Conservation (phyloP, 2,113 vertebrate species). For the Laticauda colubrina region DNA sequence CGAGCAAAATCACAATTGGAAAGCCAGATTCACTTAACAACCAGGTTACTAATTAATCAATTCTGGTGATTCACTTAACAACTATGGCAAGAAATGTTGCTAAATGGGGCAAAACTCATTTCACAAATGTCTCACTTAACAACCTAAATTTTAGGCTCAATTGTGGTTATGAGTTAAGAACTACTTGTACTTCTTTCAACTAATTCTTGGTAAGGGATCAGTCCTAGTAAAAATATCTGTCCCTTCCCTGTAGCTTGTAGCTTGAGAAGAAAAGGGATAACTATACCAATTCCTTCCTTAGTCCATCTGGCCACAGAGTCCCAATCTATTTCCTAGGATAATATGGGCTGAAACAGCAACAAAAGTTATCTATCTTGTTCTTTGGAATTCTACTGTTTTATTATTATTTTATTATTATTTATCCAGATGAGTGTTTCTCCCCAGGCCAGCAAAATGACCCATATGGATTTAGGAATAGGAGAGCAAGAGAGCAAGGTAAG, state of each 20-base stretch:
- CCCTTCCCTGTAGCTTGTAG: not conserved
- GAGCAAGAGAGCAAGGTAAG: not conserved
- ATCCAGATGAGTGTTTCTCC: not conserved
- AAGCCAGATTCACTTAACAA: no score
- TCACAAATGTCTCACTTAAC: no score
- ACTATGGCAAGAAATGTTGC: no score
- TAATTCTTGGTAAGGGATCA: not conserved
- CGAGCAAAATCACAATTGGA: no score
- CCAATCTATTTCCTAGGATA: not conserved
- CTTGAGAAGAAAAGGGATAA: not conserved
- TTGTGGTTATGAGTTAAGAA: no score
- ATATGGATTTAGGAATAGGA: not conserved
- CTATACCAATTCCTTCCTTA: not conserved
- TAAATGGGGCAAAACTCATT: no score
- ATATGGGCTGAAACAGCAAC: not conserved
- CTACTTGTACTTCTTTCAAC: not conserved
- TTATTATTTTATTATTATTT: not conserved
- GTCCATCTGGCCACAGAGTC: not conserved
- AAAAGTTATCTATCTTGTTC: not conserved
- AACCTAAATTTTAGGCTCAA: no score
- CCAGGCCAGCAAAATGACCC: not conserved
- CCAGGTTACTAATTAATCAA: no score
- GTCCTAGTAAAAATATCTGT: not conserved
- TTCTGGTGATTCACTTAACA: no score
- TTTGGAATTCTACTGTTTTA: not conserved